These are phyloP conservation scores for Propsilocerus akamusi DNA, from an alignment of 1,140 invertebrate species.

Conservation along the genomic window DNA sequence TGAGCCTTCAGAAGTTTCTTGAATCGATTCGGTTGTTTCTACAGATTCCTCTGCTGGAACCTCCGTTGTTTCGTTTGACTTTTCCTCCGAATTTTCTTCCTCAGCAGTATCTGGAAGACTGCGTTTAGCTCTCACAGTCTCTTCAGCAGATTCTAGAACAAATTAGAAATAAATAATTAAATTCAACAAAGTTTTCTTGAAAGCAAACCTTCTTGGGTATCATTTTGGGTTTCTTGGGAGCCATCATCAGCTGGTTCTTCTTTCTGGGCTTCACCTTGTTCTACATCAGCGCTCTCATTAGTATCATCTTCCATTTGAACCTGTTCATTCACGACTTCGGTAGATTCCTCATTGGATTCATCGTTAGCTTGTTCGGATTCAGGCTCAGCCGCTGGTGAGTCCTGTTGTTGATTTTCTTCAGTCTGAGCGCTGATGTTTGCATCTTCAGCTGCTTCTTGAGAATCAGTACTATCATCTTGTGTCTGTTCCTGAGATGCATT, in stretches of 20 bases:
- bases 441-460: conserved; percentile 10
- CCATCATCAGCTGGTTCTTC: conserved; percentile 11
- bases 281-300: background rate
- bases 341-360: no score
- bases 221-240: background rate
- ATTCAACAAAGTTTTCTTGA: no score
- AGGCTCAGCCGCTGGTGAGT: no score
- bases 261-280: conserved; percentile 8
- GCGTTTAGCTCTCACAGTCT: conserved; percentile 8
- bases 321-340: background rate
- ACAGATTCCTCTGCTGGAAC: conserved; percentile 7
- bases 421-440: background rate
- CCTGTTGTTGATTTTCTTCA: no score
- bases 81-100: conserved; percentile 12
- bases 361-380: background rate
- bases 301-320: background rate
- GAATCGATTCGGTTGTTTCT: background rate
- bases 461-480: conserved; percentile 4
- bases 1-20: background rate
- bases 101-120: conserved; percentile 9
- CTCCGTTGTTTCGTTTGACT: conserved; percentile 10
- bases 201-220: no score
- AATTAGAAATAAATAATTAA: no score
- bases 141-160: no score
- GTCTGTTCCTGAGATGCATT: conserved; percentile 8